Base-by-base conservation (phyloP, 2,888 invertebrate species). In the Volucella inflata region DNA sequence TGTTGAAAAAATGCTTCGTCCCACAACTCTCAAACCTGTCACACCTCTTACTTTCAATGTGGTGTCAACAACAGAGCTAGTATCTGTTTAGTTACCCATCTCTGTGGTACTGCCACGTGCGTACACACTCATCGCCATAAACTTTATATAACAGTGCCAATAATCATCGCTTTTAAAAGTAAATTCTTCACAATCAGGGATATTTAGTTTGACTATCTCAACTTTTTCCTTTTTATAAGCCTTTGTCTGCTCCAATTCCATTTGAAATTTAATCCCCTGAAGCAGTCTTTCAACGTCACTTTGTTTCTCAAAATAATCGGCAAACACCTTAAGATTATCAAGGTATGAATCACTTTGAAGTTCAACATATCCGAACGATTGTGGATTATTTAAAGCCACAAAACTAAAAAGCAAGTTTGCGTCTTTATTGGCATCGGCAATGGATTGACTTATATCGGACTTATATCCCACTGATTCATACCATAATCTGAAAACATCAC, bases 1-100 rank as follows among this genome's bases (percentile, higher is more conserved):
- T 8, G 91, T 93, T 0, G 96, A 96, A 95, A 96, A 96, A 70
- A 96, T 94, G 64, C 95, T 95, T 0, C 95, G 95, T 89, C 96
- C 96, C 0, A 94, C 93, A 0, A 96, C 95, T 65, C 96, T 92
- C 4, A 96, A 91, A 2, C 94, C 94, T 17, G 93, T 91, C 0
- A 95, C 93, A 0, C 95, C 95, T 85, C 95, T 93, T 0, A 96
- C 95, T 78, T 93, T 93, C 14, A 96, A 90, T 70, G 94, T 91
- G 2, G 94, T 93, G 89, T 95, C 94, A 0, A 96, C 95, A 0
- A 96, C 96, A 0, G 96, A 93, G 1, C 91, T 92, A 0, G 92
- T 91, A 90, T 95, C 95, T 0, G 90, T 89, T 42, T 89, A 87
- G 0, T 94, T 94, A 0, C 95, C 96, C 95, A 96, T 95, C 89